Conservation (phyloP, 2,888 invertebrate genomes). For the Ecliptopera silaceata region DNA sequence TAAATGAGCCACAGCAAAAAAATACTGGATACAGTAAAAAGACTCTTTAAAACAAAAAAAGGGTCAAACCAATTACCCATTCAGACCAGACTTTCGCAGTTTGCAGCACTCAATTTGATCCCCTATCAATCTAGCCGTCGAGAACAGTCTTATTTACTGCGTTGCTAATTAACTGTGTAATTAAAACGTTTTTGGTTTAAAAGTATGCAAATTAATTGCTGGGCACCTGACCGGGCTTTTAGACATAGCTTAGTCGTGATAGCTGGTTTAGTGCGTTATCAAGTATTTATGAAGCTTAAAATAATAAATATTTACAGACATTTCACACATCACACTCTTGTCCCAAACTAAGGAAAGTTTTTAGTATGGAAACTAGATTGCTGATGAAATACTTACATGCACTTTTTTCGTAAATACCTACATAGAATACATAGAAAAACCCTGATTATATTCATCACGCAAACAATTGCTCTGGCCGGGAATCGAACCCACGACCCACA, state of each 20-base stretch:
- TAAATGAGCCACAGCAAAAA: too few relatives aligned
- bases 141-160: constrained; percentile 23
- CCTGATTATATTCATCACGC: too few relatives aligned
- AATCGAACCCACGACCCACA: too few relatives aligned
- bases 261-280: background rate
- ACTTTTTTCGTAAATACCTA: too few relatives aligned
- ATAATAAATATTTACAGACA: too few relatives aligned
- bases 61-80: constrained; percentile 1
- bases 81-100: constrained; percentile 4
- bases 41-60: background rate
- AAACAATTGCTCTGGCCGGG: too few relatives aligned
- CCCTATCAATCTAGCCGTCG: constrained; percentile 21
- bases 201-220: constrained; percentile 33
- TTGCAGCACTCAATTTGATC: constrained; percentile 11
- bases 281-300: background rate
- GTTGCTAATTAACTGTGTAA: constrained; percentile 28
- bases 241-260: background rate
- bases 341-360: too few relatives aligned
- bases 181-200: constrained; percentile 32
- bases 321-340: too few relatives aligned
- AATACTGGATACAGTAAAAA: too few relatives aligned
- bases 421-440: too few relatives aligned
- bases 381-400: too few relatives aligned
- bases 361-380: too few relatives aligned
- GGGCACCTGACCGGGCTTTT: constrained; percentile 21